Evolutionary conservation across 2,113 vertebrate species (phyloP).

Genomic region (Chionis minor): DNA sequence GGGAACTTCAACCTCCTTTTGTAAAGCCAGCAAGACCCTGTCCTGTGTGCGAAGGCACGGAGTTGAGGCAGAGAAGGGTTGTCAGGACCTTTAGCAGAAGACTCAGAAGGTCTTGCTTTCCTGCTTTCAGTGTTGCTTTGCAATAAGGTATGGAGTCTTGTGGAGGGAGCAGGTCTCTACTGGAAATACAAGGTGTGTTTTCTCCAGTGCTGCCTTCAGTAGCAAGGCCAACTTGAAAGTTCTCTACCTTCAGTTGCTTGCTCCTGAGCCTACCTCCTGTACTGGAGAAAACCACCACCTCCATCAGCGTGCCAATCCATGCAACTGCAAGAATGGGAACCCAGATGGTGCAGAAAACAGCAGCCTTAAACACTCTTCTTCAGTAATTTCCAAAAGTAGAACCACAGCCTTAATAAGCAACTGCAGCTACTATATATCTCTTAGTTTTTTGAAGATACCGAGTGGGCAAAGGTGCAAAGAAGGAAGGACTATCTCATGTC

Average conservation of each 20-base stretch:
- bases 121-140: not conserved
- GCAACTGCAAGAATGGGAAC: not conserved
- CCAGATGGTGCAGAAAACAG: not conserved
- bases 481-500: not conserved
- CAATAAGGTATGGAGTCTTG: rapidly evolving
- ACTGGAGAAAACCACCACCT: not conserved
- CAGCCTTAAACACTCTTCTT: not conserved
- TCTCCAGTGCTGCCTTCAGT: not conserved
- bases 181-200: not conserved
- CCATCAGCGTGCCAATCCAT: rapidly evolving
- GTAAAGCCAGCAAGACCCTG: not conserved
- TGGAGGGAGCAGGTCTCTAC: not conserved
- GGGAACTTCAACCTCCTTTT: not conserved
- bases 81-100: not conserved
- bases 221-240: not conserved
- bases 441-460: not conserved
- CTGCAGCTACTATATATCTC: not conserved
- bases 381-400: not conserved
- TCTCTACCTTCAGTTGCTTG: not conserved
- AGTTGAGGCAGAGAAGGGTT: not conserved
- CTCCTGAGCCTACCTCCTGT: not conserved
- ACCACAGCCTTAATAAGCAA: not conserved
- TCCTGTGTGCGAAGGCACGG: rapidly evolving
- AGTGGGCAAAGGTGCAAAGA: not conserved
- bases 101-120: not conserved